Evolutionary conservation across 2,888 invertebrate genomes (phyloP).

Genomic region (Ornithoptera alexandrae): DNA sequence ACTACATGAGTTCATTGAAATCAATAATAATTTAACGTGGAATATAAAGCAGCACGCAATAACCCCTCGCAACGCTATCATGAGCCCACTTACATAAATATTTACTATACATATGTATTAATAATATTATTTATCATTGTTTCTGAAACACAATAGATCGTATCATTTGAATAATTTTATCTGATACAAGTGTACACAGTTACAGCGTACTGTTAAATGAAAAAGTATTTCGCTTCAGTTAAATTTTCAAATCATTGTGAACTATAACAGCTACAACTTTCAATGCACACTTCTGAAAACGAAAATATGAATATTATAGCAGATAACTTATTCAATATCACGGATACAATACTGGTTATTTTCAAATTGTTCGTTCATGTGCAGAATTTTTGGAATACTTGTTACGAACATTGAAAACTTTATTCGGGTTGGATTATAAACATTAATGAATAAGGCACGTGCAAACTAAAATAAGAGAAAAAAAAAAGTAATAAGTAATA

Average conservation of each 20-base stretch:
- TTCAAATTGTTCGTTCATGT: too few species aligned
- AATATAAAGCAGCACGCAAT: slow-evolving; percentile 40
- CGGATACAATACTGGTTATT: too few species aligned
- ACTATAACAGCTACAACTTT: too few species aligned
- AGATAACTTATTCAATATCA: too few species aligned
- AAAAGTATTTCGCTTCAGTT: slow-evolving; percentile 21
- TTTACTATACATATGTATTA: slow-evolving; percentile 70
- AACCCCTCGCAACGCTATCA: slow-evolving; percentile 40
- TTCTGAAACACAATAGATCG: slow-evolving; percentile 75
- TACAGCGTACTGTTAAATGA: slow-evolving; percentile 38
- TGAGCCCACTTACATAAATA: slow-evolving; percentile 69
- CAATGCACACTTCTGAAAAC: too few species aligned
- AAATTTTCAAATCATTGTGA: too few species aligned
- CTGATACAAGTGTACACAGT: slow-evolving; percentile 66
- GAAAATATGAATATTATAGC: too few species aligned
- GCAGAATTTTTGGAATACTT: neutral
- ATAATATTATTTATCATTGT: slow-evolving; percentile 76
- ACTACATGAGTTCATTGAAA: slow-evolving; percentile 24
- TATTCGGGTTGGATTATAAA: neutral
- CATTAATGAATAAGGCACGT: neutral
- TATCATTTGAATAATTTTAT: slow-evolving; percentile 78
- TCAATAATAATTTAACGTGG: slow-evolving; percentile 26
- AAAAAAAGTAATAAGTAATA: neutral
- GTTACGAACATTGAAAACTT: neutral
- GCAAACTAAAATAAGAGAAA: neutral